Percentiles rank a stretch among this genome's conserved stretches.
Conservation (phyloP, 2,797 vertebrate species). For the Tangara arthus region DNA sequence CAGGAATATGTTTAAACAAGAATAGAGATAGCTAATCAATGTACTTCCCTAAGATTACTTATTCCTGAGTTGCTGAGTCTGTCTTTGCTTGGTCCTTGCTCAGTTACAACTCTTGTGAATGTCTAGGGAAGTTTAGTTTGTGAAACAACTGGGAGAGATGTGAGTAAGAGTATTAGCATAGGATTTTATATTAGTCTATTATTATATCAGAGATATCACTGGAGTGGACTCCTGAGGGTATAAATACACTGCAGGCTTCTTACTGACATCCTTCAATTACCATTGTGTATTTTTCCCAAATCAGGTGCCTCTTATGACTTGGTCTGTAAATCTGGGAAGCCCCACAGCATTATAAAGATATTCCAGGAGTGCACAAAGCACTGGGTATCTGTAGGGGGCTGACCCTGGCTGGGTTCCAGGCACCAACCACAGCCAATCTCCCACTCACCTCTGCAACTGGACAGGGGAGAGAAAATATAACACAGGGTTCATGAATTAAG, state of each 20-base stretch:
- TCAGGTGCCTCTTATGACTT: neutral
- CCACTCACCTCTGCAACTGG: neutral
- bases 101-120: neutral
- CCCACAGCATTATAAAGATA: neutral
- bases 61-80: slow-evolving; percentile 2
- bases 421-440: neutral
- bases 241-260: neutral
- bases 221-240: neutral
- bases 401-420: neutral
- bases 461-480: neutral
- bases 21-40: slow-evolving; percentile 50
- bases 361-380: neutral
- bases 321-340: neutral
- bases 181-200: neutral
- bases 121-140: neutral
- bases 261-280: neutral
- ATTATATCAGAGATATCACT: neutral
- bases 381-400: neutral
- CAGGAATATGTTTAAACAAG: slow-evolving; percentile 54
- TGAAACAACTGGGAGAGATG: neutral
- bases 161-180: neutral
- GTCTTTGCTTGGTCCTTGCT: slow-evolving; percentile 49
- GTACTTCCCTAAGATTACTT: slow-evolving; percentile 28
- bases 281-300: neutral
- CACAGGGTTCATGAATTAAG: neutral